Evolutionary conservation across 2,113 vertebrate genomes (phyloP), one percentile per base, ranked within the genome.

Genomic region (Andinoacara biseriatus): DNA sequence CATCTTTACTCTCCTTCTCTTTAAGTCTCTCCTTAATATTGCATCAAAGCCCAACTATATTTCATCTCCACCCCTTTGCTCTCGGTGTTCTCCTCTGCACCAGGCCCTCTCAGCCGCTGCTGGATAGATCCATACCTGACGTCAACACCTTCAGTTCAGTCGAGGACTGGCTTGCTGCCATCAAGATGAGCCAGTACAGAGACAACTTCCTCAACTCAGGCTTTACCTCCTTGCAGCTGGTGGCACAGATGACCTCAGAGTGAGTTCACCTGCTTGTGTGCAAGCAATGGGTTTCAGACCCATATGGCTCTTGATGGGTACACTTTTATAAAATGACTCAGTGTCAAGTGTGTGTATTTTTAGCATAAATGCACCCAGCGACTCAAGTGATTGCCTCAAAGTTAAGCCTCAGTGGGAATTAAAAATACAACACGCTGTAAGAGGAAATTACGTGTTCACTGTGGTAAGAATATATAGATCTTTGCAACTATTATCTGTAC

Each of bases 131-230:
- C 91, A 96, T 99, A 93, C 98, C 98, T 31, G 98, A 99, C 95
- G 98, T 99, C 95, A 99, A 96, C 94, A 97, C 97, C 92, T 99
- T 99, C 94, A 99, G 97, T 95, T 98, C 98, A 84, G 98, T 99
- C 81, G 98, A 99, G 6, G 98, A 99, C 93, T 99, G 98, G 98
- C 96, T 99, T 89, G 95, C 95, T 3, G 98, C 98, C 87, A 98
- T 99, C 92, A 99, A 99, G 96, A 99, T 99, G 98, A 97, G 95
- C 93, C 98, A 99, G 91, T 99, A 99, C 94, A 96, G 97, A 96
- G 98, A 99, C 91, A 99, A 96, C 95, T 99, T 99, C 96, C 97
- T 99, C 91, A 97, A 96, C 0, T 98, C 98, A 78, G 98, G 98
- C 92, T 99, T 99, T 95, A 98, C 97, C 83, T 99, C 98, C 83